phyloP scores from a whole-genome alignment of 2,113 vertebrate species.

The Pimephales promelas region DNA sequence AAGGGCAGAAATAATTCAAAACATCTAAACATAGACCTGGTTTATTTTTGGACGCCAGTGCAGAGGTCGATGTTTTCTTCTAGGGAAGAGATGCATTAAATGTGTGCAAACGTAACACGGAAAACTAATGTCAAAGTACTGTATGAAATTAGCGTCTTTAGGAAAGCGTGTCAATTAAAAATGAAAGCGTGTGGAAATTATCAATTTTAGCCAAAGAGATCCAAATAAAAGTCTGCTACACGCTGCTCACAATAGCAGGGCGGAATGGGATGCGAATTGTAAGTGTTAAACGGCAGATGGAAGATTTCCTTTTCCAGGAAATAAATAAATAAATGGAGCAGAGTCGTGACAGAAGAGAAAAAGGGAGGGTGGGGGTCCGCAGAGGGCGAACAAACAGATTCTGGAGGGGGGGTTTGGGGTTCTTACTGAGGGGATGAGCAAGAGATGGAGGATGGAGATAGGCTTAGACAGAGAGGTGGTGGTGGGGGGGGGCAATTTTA shows the following conservation, averaged over 20 bases:
- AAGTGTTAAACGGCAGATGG: slow-evolving; percentile 47
- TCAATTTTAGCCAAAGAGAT: background rate
- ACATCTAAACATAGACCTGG: background rate
- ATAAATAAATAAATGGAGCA: slow-evolving; percentile 56
- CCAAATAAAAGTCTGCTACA: slow-evolving; percentile 5
- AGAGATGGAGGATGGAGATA: slow-evolving; percentile 40
- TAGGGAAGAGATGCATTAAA: background rate
- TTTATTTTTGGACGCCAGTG: background rate
- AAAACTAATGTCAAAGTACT: background rate
- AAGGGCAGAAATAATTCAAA: slow-evolving; percentile 12
- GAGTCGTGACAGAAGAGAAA: slow-evolving; percentile 60
- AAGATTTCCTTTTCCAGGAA: slow-evolving; percentile 53
- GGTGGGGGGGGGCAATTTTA: slow-evolving; percentile 46
- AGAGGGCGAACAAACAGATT: slow-evolving; percentile 52
- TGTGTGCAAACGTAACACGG: background rate
- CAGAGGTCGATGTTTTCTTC: background rate
- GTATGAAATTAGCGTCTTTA: background rate
- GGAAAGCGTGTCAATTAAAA: too few species aligned
- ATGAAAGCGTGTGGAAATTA: too few species aligned
- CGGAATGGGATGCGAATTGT: background rate
- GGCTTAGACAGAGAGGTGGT: slow-evolving; percentile 24
- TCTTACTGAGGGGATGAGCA: slow-evolving; percentile 38
- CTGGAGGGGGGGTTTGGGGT: background rate
- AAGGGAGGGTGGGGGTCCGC: slow-evolving; percentile 46
- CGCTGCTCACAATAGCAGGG: background rate